Conservation (phyloP, 2,797 vertebrate genomes). For the Sebastes itinus region DNA sequence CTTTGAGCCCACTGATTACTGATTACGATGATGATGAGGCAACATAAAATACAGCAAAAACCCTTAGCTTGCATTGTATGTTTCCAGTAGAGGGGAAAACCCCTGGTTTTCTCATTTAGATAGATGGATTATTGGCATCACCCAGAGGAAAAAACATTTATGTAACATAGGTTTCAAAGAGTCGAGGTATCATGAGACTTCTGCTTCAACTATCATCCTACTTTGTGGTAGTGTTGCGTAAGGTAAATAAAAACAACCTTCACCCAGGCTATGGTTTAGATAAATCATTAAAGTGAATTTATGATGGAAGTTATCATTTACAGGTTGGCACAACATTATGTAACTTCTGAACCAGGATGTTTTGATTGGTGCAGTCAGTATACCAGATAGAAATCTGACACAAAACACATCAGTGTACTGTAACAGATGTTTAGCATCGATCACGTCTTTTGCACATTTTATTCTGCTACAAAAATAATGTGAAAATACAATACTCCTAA, state of each 20-base stretch:
- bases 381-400: neutral
- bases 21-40: neutral
- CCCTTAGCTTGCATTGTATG: conserved; percentile 16
- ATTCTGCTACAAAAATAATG: neutral
- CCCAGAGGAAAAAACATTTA: neutral
- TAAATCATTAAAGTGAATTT: neutral
- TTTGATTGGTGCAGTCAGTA: neutral
- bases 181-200: neutral
- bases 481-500: neutral
- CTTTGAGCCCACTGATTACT: conserved; percentile 18
- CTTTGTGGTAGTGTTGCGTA: neutral
- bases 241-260: neutral
- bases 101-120: neutral
- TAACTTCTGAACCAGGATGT: neutral
- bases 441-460: neutral
- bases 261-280: neutral
- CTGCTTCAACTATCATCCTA: neutral
- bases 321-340: neutral
- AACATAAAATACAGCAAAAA: neutral
- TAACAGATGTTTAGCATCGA: neutral
- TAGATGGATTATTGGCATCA: neutral
- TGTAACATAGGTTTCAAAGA: neutral
- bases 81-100: neutral
- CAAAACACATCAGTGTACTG: neutral
- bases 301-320: neutral